phyloP scores from a whole-genome alignment of 92 coral and sea anemone species.

The Bergia puertoricense region DNA sequence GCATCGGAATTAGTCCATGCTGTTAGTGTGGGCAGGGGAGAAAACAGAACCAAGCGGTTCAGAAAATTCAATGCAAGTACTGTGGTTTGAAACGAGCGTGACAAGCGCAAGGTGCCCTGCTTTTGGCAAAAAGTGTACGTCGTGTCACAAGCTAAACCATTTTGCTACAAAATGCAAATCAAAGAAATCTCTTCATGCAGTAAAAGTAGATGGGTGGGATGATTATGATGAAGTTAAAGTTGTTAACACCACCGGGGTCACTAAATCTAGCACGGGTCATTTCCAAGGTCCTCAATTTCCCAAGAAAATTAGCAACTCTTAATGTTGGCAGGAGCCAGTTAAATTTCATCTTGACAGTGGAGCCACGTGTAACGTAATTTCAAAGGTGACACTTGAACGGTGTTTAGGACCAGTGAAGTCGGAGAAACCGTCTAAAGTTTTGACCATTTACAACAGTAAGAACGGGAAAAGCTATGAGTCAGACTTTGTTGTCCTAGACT shows the following conservation, averaged over 20 bases:
- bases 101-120: constrained; percentile 8
- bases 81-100: constrained; percentile 18
- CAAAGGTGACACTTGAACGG: constrained; percentile 34
- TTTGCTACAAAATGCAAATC: background rate
- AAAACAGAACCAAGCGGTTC: background rate
- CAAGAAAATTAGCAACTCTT: constrained; percentile 29
- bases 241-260: background rate
- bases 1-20: background rate
- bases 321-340: constrained; percentile 49
- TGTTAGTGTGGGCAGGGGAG: constrained; percentile 28
- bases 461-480: constrained; percentile 49
- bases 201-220: background rate
- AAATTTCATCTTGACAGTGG: constrained; percentile 56
- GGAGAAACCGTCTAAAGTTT: background rate
- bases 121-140: background rate
- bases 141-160: background rate
- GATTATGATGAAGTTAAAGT: background rate
- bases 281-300: constrained; percentile 36
- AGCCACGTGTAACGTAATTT: constrained; percentile 45
- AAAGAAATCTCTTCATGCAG: background rate
- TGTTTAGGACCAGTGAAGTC: constrained; percentile 47
- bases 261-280: background rate
- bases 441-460: constrained; percentile 47
- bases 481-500: constrained; percentile 47
- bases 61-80: background rate